These are phyloP conservation scores for Coregonus ussuriensis DNA, from an alignment of 2,797 vertebrate genomes.

Conservation along the genomic window DNA sequence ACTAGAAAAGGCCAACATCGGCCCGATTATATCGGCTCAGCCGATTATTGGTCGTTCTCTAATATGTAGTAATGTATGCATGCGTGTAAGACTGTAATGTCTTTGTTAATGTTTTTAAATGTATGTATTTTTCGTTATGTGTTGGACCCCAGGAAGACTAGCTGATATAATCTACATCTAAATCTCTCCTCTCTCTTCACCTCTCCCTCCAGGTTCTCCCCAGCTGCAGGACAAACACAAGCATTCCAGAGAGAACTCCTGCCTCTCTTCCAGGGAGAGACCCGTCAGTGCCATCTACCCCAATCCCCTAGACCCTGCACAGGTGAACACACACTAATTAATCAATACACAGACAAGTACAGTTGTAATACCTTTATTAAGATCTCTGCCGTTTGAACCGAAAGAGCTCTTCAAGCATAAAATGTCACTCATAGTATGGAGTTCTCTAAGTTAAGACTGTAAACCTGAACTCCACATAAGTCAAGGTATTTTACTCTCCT, in stretches of 20 bases:
- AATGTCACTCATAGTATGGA: neutral
- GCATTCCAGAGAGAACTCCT: slow-evolving; percentile 94
- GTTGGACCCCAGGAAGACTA: too few species aligned
- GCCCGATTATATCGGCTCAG: too few species aligned
- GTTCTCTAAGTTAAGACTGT: neutral
- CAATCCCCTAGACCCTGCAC: slow-evolving; percentile 84
- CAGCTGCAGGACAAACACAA: slow-evolving; percentile 98
- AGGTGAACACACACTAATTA: slow-evolving; percentile 74
- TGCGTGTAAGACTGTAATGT: too few species aligned
- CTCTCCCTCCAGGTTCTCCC: slow-evolving; percentile 85
- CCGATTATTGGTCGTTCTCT: too few species aligned
- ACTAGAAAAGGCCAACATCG: too few species aligned
- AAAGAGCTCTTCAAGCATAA: neutral
- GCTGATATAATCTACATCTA: neutral
- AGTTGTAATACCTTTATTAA: neutral
- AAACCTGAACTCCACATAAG: too few species aligned
- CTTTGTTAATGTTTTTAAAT: too few species aligned
- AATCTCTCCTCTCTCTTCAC: slow-evolving; percentile 8
- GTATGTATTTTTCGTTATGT: too few species aligned
- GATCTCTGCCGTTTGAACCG: neutral
- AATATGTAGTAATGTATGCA: slow-evolving; percentile 7
- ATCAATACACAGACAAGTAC: slow-evolving; percentile 7
- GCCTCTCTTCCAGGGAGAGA: slow-evolving; percentile 92
- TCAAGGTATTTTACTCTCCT: too few species aligned
- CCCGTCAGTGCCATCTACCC: slow-evolving; percentile 96